Evolutionary conservation across 2,113 vertebrate species (phyloP).

Genomic region (Dunckerocampus dactyliophorus): DNA sequence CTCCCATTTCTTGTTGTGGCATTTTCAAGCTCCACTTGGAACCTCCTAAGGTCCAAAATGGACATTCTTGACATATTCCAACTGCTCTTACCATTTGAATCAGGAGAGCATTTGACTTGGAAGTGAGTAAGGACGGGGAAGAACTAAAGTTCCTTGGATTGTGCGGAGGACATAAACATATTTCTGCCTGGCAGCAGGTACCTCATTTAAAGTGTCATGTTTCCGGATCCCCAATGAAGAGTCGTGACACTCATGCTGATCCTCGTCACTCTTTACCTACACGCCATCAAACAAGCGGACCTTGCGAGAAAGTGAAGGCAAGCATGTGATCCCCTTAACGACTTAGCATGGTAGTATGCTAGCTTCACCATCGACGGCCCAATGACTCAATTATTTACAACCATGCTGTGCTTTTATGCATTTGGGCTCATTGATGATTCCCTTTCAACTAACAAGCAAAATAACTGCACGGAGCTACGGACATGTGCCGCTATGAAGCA

Average conservation of each 20-base stretch:
- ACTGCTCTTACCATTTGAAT: too few species aligned
- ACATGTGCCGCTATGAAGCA: not conserved
- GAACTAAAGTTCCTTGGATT: too few species aligned
- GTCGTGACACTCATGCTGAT: not conserved
- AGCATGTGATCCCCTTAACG: constrained; percentile 2
- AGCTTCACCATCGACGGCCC: not conserved
- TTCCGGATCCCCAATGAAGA: not conserved
- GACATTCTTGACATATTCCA: too few species aligned
- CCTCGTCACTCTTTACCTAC: too few species aligned
- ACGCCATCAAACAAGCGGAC: too few species aligned
- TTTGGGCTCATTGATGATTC: not conserved
- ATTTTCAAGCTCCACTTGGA: too few species aligned
- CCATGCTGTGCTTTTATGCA: not conserved
- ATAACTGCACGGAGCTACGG: not conserved
- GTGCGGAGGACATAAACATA: too few species aligned
- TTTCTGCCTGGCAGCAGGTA: not conserved
- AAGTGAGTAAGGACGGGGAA: too few species aligned
- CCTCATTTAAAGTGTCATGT: constrained; percentile 2
- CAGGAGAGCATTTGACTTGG: too few species aligned
- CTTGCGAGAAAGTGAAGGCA: too few species aligned
- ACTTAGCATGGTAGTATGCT: not conserved
- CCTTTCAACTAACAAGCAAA: constrained; percentile 3
- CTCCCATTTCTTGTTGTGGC: too few species aligned
- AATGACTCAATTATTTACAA: not conserved
- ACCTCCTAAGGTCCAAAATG: too few species aligned